Base-by-base conservation (phyloP, 2,888 invertebrate species). In the Xestobium rufovillosum region DNA sequence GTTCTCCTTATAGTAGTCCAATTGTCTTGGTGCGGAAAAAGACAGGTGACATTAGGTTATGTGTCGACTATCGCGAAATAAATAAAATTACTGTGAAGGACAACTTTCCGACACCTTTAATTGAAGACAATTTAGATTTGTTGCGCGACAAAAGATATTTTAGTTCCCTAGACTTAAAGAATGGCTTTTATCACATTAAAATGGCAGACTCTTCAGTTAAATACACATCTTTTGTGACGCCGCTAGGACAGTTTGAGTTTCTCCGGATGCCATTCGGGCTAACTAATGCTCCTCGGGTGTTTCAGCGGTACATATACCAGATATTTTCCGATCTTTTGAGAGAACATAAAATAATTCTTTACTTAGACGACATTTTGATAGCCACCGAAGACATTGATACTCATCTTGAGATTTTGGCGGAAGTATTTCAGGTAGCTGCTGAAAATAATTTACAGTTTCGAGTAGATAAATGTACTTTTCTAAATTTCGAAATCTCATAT, bases 181-280 rank as follows among this genome's bases (percentile, higher is more conserved):
- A 48, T 42, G 56, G 47, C 1, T 59, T 55, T 29, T 43, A 55
- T 32, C 56, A 57, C 25, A 43, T 58, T n/a, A 28, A 29, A 10
- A 26, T 59, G 14, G 41, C 47, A 1, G 38, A 50, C 37, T 36
- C 45, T 9, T 53, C 51, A 3, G 38, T 47, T 3, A 45, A n/a
- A n/a, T n/a, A n/a, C n/a, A n/a, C n/a, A n/a, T n/a, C n/a, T n/a
- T n/a, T n/a, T n/a, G n/a, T n/a, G 3, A 53, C 51, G 1, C 51
- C 47, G 8, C 35, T 45, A 14, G 53, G 54, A 1, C 55, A 57
- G 30, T 57, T 29, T 33, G 55, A 58, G 42, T 59, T 44, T 42
- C 14, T 42, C 19, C 52, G 55, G 6, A 13, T n/a, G n/a, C n/a
- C n/a, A n/a, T n/a, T n/a, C n/a, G n/a, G n/a, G n/a, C n/a, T n/a